Percentiles rank a stretch among this genome's conserved stretches.
Conservation (phyloP, 2,113 vertebrate genomes). For the Hiodon alosoides region DNA sequence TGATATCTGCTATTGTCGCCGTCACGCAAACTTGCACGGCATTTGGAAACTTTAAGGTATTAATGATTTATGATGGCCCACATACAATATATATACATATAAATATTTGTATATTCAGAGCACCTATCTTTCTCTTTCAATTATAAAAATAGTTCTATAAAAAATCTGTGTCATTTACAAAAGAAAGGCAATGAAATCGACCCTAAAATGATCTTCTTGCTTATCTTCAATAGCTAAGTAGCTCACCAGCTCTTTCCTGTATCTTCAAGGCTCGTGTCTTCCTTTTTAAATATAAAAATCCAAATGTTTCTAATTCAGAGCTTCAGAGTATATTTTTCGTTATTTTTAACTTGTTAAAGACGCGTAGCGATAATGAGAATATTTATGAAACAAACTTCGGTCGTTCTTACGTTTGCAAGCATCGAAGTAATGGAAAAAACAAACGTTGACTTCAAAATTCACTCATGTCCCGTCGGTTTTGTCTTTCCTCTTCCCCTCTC, state of each 20-base stretch:
- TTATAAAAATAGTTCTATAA: not conserved
- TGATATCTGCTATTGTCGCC: constrained; percentile 17
- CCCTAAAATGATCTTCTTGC: not conserved
- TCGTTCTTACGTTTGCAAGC: not conserved
- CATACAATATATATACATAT: constrained; percentile 7
- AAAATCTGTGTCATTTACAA: constrained; percentile 43
- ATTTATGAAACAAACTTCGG: not conserved
- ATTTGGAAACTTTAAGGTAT: constrained; percentile 18
- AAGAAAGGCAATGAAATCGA: constrained; percentile 9
- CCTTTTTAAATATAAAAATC: constrained; percentile 3
- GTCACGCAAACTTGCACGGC: constrained; percentile 15
- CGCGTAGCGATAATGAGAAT: not conserved
- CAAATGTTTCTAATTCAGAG: constrained; percentile 7
- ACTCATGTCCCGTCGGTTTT: constrained; percentile 19
- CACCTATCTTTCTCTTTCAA: not conserved
- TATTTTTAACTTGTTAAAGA: not conserved
- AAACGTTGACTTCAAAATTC: not conserved
- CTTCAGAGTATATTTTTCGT: not conserved
- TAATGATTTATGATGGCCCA: not conserved
- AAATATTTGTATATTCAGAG: not conserved
- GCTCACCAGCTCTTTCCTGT: not conserved
- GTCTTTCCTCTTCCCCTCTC: constrained; percentile 27
- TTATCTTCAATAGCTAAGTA: constrained; percentile 7
- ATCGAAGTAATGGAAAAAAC: not conserved
- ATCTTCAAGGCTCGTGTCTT: constrained; percentile 14